Evolutionary conservation across 92 coral and sea anemone genomes (phyloP), one percentile per base, ranked within the genome.

Genomic region (Micromussa lordhowensis): DNA sequence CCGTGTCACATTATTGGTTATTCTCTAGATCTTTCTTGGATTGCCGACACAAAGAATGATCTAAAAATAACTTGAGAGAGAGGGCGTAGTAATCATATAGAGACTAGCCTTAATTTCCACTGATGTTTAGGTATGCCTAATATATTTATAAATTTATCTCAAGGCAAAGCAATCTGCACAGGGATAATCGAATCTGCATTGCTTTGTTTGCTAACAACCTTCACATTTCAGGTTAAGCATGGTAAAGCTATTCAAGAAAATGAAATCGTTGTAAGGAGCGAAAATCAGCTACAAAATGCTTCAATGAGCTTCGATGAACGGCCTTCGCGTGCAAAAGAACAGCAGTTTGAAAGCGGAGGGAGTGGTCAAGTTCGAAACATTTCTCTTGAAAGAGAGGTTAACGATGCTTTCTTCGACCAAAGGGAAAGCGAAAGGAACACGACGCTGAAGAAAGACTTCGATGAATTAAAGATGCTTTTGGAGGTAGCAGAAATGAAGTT

Each of bases 401-500:
- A 55, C 15, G 22, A 51, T 21, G 35, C 34, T 22, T 13, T 51
- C 4, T 9, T 3, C 70, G 18, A 15, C 21, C 10, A 17, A 1
- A 75, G n/a, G 2, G 58, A 44, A 32, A 86, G 79, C 51, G 81
- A 74, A 30, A 77, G 54, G 14, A 61, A 40, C 78, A 63, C 32
- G 34, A 51, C 48, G 49, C 51, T 76, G 59, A 84, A 89, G 30
- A 32, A 66, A 30, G 85, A 89, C n/a, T 75, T 72, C 59, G 72
- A 90, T 58, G 32, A 21, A 40, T n/a, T 90, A 32, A 73, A 59
- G 72, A 40, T 26, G 61, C 26, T 66, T 0, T 74, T 81, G 17
- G 79, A 90, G 86, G 90, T 71, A 36, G 61, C 58, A 2, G 88
- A 91, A 78, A 68, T 17, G 15, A 76, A 77, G 64, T 31, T 86